A percentile compares a stretch with the other conserved stretches of the same genome.
phyloP scores from a whole-genome alignment of 2,113 vertebrate genomes.

The Riparia riparia region DNA sequence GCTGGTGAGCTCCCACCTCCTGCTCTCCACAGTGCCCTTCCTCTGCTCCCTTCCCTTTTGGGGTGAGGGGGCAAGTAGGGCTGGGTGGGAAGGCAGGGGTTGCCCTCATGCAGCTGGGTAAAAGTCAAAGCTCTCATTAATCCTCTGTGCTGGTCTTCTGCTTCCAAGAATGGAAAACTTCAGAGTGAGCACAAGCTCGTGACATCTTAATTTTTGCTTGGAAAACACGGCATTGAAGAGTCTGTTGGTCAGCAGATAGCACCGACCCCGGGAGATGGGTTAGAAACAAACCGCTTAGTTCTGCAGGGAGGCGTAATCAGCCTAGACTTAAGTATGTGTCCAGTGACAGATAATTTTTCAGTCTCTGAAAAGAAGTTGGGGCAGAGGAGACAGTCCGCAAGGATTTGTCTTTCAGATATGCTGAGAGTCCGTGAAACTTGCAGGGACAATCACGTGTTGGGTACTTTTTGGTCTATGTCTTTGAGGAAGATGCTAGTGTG shows the following conservation, averaged over 20 bases:
- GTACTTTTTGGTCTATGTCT: neutral
- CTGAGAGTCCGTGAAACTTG: fast-evolving
- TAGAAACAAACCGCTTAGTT: neutral
- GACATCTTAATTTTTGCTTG: neutral
- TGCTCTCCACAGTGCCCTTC: neutral
- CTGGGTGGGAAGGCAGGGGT: neutral
- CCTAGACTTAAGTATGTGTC: neutral
- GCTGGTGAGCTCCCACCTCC: neutral
- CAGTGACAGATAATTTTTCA: neutral
- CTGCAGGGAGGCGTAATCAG: neutral
- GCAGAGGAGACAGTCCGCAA: neutral
- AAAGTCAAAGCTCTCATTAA: neutral
- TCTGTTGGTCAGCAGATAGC: slow-evolving; percentile 10
- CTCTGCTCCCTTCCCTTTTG: neutral
- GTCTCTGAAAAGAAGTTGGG: neutral
- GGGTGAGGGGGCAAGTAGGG: neutral
- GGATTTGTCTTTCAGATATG: neutral
- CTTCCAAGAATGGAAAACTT: slow-evolving; percentile 25
- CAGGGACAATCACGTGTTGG: neutral
- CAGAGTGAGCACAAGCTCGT: neutral
- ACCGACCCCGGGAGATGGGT: neutral
- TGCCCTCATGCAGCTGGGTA: neutral
- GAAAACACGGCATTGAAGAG: neutral
- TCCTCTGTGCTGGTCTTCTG: slow-evolving; percentile 8
- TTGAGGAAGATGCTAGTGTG: neutral